These are phyloP conservation scores for Ornithoptera alexandrae DNA, from an alignment of 2,888 invertebrate genomes.

Conservation along the genomic window DNA sequence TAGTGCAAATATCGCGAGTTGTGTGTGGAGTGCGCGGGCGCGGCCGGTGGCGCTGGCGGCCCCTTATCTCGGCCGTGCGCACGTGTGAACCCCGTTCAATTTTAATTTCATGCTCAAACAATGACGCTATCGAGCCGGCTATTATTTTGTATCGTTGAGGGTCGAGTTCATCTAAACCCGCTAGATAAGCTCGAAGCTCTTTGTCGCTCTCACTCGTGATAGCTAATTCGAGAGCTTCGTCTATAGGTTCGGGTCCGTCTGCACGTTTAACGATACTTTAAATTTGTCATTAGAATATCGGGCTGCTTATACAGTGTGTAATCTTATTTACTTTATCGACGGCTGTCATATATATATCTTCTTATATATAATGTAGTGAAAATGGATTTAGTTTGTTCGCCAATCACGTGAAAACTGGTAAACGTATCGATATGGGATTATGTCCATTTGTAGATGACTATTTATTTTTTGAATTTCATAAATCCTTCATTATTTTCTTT, in stretches of 20 bases:
- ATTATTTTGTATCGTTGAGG: slow-evolving; percentile 77
- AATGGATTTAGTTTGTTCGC: too few relatives aligned
- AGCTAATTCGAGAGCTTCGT: slow-evolving; percentile 63
- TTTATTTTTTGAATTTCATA: too few relatives aligned
- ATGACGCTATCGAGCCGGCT: slow-evolving; percentile 77
- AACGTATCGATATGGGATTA: too few relatives aligned
- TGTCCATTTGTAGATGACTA: too few relatives aligned
- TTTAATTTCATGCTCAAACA: slow-evolving; percentile 81
- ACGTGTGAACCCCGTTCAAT: slow-evolving; percentile 79
- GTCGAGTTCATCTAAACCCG: slow-evolving; percentile 78
- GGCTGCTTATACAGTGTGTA: slow-evolving; percentile 54
- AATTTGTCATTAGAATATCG: slow-evolving; percentile 64
- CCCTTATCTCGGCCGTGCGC: slow-evolving; percentile 76
- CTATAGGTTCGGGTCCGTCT: slow-evolving; percentile 37
- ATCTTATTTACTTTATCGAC: slow-evolving; percentile 49
- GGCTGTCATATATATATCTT: slow-evolving; percentile 49
- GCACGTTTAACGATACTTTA: slow-evolving; percentile 48
- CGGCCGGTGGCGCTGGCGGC: slow-evolving; percentile 44
- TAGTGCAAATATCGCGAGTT: slow-evolving; percentile 58
- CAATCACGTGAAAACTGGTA: too few relatives aligned
- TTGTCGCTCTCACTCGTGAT: slow-evolving; percentile 69
- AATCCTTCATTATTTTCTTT: too few relatives aligned
- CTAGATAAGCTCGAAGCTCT: slow-evolving; percentile 71
- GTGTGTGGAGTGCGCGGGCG: slow-evolving; percentile 64
- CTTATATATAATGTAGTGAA: too few relatives aligned